Percentiles rank a stretch among this genome's conserved stretches.
phyloP scores from a whole-genome alignment of 2,888 invertebrate genomes.

The Schrankia costaestrigalis region DNA sequence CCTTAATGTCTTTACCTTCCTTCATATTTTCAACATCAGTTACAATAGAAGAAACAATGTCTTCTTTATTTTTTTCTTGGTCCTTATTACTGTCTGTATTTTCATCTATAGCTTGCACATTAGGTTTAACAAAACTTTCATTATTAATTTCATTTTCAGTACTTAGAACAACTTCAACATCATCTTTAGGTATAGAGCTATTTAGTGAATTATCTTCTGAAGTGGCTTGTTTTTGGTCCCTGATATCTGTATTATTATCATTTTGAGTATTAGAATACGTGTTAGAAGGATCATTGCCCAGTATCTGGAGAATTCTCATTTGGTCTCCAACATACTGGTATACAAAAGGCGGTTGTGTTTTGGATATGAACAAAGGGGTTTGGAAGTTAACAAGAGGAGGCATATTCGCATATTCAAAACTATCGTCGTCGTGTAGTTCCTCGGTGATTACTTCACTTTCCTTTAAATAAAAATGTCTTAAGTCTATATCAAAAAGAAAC shows the following conservation, averaged over 20 bases:
- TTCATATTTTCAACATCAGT: no score
- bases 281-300: constrained; percentile 65
- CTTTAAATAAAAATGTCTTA: constrained; percentile 78
- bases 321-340: constrained; percentile 71
- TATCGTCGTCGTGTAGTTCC: constrained; percentile 74
- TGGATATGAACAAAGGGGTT: constrained; percentile 61
- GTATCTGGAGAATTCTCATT: constrained; percentile 67
- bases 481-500: constrained; percentile 63
- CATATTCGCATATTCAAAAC: constrained; percentile 70
- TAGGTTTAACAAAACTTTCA: constrained; percentile 13
- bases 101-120: no score
- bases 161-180: constrained; percentile 12
- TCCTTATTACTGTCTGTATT: no score
- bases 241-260: constrained; percentile 45
- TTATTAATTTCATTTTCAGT: constrained; percentile 12
- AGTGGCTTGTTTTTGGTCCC: constrained; percentile 46
- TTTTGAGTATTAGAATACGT: constrained; percentile 41
- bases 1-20: no score
- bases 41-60: no score
- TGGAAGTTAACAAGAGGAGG: constrained; percentile 65
- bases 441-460: constrained; percentile 76
- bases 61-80: no score
- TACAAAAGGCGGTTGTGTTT: constrained; percentile 69
- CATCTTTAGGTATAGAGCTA: constrained; percentile 20
- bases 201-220: constrained; percentile 30